A percentile compares a stretch with the other conserved stretches of the same genome.
Conservation (phyloP, 2,888 invertebrate genomes). For the Neocrepidodera transversa region DNA sequence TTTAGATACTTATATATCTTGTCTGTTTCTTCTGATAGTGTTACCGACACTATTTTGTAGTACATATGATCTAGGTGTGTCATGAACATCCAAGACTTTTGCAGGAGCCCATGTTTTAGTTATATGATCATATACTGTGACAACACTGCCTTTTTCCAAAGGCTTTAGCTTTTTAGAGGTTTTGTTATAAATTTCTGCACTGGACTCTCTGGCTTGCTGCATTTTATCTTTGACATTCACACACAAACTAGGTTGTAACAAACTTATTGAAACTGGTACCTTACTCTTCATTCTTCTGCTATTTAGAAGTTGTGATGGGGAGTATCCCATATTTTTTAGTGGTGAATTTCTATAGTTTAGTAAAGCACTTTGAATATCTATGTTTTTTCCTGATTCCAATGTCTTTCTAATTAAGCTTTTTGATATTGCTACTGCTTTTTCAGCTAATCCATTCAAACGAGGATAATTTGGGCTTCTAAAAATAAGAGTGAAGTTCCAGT, state of each 20-base stretch:
- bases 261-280: not conserved
- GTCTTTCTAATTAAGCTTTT: slow-evolving; percentile 23
- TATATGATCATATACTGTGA: not conserved
- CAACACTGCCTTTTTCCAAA: not conserved
- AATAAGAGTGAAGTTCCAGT: slow-evolving; percentile 33
- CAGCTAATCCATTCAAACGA: slow-evolving; percentile 36
- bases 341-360: not conserved
- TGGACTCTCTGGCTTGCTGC: not conserved
- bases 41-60: not conserved
- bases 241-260: not conserved
- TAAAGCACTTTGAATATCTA: not conserved
- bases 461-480: slow-evolving; percentile 34
- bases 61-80: slow-evolving; percentile 1
- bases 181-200: not conserved
- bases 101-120: not conserved
- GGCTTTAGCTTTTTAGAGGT: not conserved
- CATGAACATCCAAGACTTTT: not conserved
- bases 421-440: slow-evolving; percentile 22
- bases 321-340: not conserved
- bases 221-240: not conserved
- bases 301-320: not conserved
- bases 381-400: not conserved
- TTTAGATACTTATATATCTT: not conserved
- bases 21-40: slow-evolving; percentile 2
- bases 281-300: not conserved